phyloP scores from a whole-genome alignment of 2,888 invertebrate species.

The Caenorhabditis panamensis region DNA sequence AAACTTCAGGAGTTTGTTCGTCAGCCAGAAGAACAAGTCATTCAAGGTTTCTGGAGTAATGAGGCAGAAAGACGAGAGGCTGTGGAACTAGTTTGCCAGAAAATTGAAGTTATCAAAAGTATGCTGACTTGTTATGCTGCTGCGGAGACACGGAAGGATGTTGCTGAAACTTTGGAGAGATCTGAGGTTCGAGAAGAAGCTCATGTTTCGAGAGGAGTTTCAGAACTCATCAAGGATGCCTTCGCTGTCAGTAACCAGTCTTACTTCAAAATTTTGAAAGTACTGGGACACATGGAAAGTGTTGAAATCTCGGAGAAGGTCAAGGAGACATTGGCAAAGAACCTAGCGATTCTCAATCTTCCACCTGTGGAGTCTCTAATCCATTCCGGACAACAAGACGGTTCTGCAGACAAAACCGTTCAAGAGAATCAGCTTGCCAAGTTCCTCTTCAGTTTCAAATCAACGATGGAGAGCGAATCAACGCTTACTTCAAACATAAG shows the following conservation, averaged over 20 bases:
- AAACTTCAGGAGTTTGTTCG: constrained; percentile 29
- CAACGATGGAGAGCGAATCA: constrained; percentile 11
- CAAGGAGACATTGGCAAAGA: constrained; percentile 26
- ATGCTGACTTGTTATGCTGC: constrained; percentile 44
- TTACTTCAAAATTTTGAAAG: constrained; percentile 40
- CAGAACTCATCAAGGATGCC: constrained; percentile 24
- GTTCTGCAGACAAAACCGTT: not conserved
- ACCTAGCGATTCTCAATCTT: constrained; percentile 33
- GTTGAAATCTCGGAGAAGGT: constrained; percentile 18
- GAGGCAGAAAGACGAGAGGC: too few species aligned
- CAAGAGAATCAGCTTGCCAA: constrained; percentile 18
- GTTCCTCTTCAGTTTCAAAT: constrained; percentile 36
- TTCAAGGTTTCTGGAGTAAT: constrained; percentile 62
- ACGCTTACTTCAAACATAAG: constrained; percentile 1
- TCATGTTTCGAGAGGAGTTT: not conserved
- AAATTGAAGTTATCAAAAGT: constrained; percentile 45
- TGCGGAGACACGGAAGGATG: constrained; percentile 16
- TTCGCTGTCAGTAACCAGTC: constrained; percentile 34
- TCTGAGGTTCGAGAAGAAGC: not conserved
- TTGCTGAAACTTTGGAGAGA: not conserved
- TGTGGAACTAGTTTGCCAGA: constrained; percentile 28
- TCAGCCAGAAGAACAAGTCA: constrained; percentile 46
- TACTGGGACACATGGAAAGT: constrained; percentile 28
- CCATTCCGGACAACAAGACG: not conserved
- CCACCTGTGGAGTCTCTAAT: constrained; percentile 24